Percentiles rank a stretch among this genome's conserved stretches.
These are phyloP conservation scores for Sinocyclocheilus anshuiensis DNA, from an alignment of 2,113 vertebrate genomes.

Conservation along the genomic window DNA sequence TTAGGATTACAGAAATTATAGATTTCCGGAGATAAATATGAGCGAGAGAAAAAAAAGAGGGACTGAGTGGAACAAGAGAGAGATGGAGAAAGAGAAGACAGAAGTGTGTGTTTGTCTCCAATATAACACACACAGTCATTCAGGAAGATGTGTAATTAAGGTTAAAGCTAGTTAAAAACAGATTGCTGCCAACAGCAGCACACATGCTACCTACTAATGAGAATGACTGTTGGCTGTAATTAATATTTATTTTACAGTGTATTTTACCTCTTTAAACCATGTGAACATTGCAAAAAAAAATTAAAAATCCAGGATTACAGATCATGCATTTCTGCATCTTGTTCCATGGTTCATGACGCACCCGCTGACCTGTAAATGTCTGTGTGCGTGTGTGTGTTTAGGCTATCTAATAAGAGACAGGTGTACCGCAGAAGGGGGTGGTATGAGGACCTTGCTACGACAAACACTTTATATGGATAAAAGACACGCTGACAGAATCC, in stretches of 20 bases:
- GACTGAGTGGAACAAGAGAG: background rate
- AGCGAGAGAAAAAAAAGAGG: too few species aligned
- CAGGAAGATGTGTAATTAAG: conserved; percentile 49
- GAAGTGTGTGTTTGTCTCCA: background rate
- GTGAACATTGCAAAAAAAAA: conserved; percentile 13
- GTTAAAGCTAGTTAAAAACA: conserved; percentile 60
- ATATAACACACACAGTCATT: background rate
- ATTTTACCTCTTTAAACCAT: conserved; percentile 18
- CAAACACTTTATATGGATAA: conserved; percentile 22
- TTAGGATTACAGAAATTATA: too few species aligned
- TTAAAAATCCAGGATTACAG: conserved; percentile 47
- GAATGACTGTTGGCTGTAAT: conserved; percentile 69
- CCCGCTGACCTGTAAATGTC: conserved; percentile 1
- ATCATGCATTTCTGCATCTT: conserved; percentile 22
- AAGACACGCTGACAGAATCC: background rate
- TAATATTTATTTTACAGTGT: conserved; percentile 42
- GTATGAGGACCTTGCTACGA: background rate
- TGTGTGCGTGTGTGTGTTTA: background rate
- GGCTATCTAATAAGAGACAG: conserved; percentile 25
- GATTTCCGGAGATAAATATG: too few species aligned
- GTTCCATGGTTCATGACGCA: conserved; percentile 15
- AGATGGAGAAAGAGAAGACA: background rate
- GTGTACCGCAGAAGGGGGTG: conserved; percentile 34
- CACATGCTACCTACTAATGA: conserved; percentile 78
- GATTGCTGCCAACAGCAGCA: conserved; percentile 68